phyloP scores from a whole-genome alignment of 2,888 invertebrate genomes.

The Ophion ventricosus region DNA sequence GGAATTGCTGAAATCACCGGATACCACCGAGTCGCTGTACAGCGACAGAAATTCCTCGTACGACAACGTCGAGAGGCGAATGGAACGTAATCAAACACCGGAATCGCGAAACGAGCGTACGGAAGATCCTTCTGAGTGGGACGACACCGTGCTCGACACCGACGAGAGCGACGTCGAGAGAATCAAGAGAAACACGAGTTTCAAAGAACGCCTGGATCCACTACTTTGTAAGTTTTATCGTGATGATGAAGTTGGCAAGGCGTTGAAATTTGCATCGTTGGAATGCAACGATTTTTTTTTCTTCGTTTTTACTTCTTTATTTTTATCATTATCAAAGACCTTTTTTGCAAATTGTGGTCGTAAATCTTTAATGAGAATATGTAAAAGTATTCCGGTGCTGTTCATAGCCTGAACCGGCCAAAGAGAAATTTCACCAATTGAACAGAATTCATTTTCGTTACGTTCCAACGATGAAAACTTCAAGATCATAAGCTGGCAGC shows the following conservation, averaged over 20 bases:
- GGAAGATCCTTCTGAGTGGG: conserved; percentile 81
- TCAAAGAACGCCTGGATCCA: conserved; percentile 91
- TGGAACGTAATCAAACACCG: conserved; percentile 77
- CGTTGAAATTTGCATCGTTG: not conserved
- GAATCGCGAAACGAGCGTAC: conserved; percentile 76
- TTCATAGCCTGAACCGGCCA: too few species aligned
- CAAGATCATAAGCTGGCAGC: too few species aligned
- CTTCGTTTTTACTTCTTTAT: too few species aligned
- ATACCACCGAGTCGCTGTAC: conserved; percentile 78
- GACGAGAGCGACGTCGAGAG: conserved; percentile 84
- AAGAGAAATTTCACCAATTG: too few species aligned
- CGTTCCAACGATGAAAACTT: too few species aligned
- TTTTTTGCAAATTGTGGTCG: too few species aligned
- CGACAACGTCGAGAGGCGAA: conserved; percentile 89
- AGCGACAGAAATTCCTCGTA: conserved; percentile 87
- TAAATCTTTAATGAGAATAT: too few species aligned
- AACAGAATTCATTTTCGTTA: too few species aligned
- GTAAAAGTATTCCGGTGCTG: too few species aligned
- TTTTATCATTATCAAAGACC: too few species aligned
- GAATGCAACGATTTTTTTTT: too few species aligned
- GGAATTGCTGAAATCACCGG: conserved; percentile 87
- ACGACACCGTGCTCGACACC: conserved; percentile 83
- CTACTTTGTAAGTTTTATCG: conserved; percentile 86
- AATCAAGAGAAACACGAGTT: conserved; percentile 86
- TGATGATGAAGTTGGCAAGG: not conserved